phyloP scores from a whole-genome alignment of 2,113 vertebrate genomes.

The Salvelinus namaycush region DNA sequence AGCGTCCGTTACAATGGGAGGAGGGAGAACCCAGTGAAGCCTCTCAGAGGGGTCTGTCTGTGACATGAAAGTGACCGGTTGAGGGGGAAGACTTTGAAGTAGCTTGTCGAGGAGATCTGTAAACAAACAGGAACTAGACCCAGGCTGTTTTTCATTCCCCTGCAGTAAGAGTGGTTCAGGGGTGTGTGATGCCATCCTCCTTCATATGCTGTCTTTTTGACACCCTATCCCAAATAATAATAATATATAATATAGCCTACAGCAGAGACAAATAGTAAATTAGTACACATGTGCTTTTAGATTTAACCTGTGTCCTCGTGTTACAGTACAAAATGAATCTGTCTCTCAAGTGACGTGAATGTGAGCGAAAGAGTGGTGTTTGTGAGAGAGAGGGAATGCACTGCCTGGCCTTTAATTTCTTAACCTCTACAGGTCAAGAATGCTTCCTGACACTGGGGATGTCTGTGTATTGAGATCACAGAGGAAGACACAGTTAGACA shows the following conservation, averaged over 20 bases:
- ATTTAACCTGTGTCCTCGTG: no score
- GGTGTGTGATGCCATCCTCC: not conserved
- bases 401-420: not conserved
- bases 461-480: not conserved
- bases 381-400: not conserved
- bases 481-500: not conserved
- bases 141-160: not conserved
- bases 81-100: not conserved
- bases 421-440: conserved; percentile 17
- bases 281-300: no score
- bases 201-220: not conserved
- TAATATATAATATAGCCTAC: no score
- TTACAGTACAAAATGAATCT: no score
- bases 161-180: not conserved
- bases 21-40: not conserved
- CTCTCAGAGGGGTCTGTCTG: not conserved
- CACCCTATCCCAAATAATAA: no score
- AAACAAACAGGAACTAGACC: conserved; percentile 1
- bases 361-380: not conserved
- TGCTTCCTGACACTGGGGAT: not conserved
- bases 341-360: no score
- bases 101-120: not conserved
- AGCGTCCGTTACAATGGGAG: not conserved
- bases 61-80: not conserved
- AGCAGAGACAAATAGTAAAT: no score